Conservation (phyloP, 30 jellyfish, hydroid and myxozoan species). For the Aurelia sp. region DNA sequence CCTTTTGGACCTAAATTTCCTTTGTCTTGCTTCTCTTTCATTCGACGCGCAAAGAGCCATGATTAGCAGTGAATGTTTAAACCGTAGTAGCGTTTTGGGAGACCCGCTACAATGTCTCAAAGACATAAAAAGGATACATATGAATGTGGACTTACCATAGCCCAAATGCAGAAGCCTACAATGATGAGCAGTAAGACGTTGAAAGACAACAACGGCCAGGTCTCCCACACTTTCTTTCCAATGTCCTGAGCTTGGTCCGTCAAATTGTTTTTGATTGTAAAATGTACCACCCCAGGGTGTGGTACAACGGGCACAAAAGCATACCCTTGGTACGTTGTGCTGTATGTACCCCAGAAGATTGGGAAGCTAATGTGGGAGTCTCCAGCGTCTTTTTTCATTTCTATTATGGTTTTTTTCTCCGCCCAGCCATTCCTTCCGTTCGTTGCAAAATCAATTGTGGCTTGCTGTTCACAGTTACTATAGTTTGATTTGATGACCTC, state of each 20-base stretch:
- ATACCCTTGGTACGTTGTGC: constrained; percentile 10
- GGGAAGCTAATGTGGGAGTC: constrained; percentile 37
- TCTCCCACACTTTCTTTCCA: neutral
- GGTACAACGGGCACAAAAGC: constrained; percentile 26
- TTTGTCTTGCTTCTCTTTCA: neutral
- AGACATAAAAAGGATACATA: neutral
- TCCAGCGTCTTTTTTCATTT: too few species aligned
- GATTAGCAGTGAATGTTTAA: too few species aligned
- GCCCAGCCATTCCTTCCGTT: too few species aligned
- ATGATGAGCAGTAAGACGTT: constrained; percentile 5
- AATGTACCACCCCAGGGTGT: constrained; percentile 54
- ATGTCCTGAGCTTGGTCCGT: neutral
- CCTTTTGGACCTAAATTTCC: neutral
- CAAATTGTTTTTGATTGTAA: constrained; percentile 11
- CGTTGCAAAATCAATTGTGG: too few species aligned
- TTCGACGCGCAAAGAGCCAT: too few species aligned
- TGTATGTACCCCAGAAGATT: constrained; percentile 11
- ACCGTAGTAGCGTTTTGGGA: neutral
- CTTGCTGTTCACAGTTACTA: too few species aligned
- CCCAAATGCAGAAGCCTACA: constrained; percentile 30
- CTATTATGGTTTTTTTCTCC: too few species aligned
- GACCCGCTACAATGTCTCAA: too few species aligned
- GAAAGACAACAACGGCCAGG: constrained; percentile 40
- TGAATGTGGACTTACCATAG: constrained; percentile 19
- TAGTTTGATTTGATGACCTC: too few species aligned